Evolutionary conservation across 2,113 vertebrate species (phyloP).

Genomic region (Neolamprologus fasciatus): DNA sequence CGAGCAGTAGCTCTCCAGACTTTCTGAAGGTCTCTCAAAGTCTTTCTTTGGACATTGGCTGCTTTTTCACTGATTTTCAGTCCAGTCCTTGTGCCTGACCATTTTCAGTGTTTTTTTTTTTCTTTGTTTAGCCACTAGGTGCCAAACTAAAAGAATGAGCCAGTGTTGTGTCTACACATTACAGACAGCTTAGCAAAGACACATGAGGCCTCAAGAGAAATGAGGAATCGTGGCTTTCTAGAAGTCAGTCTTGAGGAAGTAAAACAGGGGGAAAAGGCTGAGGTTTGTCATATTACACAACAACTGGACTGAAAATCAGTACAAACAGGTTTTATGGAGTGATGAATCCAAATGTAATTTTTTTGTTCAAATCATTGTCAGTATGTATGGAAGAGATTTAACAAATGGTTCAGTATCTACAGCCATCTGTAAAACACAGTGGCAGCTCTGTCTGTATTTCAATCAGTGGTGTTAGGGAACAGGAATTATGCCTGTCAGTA

Average conservation of each 20-base stretch:
- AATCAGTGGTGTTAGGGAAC: accelerated
- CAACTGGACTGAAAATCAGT: neutral
- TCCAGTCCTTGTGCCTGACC: neutral
- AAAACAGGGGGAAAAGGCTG: neutral
- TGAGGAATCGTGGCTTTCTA: neutral
- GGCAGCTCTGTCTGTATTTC: neutral
- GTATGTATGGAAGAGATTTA: neutral
- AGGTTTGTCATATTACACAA: neutral
- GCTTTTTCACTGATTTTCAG: neutral
- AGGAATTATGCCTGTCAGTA: neutral
- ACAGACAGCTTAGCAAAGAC: neutral
- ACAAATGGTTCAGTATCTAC: neutral
- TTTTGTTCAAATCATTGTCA: neutral
- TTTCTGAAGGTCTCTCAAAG: neutral
- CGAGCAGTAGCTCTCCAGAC: neutral
- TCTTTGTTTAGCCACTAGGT: neutral
- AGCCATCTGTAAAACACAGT: neutral
- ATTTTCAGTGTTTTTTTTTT: neutral
- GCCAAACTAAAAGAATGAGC: neutral
- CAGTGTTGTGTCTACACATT: neutral
- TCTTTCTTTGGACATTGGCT: neutral
- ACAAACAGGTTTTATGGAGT: neutral
- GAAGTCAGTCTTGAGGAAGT: neutral
- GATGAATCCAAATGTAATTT: neutral
- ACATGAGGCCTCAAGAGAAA: neutral